These are phyloP conservation scores for Dasyornis broadbenti DNA, from an alignment of 2,113 vertebrate genomes.

Conservation along the genomic window DNA sequence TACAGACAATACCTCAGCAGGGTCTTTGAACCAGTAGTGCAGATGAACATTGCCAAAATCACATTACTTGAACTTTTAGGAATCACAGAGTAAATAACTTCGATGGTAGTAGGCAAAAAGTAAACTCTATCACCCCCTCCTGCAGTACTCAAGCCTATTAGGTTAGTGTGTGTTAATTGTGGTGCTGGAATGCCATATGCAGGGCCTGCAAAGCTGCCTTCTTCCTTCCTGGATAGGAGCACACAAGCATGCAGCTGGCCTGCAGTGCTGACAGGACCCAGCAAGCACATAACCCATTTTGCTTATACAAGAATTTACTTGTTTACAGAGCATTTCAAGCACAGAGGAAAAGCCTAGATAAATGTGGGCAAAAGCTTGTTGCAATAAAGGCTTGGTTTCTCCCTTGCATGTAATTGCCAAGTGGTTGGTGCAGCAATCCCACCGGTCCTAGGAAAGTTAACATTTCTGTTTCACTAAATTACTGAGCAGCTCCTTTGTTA, in stretches of 20 bases:
- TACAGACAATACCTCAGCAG: not conserved
- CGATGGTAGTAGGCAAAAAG: too few relatives aligned
- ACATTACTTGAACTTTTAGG: not conserved
- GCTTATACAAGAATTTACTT: not conserved
- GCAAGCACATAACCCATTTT: accelerated
- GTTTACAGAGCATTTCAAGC: not conserved
- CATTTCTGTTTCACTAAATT: not conserved
- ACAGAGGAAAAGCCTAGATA: not conserved
- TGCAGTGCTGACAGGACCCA: not conserved
- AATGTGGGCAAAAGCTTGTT: not conserved
- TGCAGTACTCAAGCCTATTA: accelerated
- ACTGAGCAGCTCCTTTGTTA: not conserved
- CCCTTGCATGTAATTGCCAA: too few relatives aligned
- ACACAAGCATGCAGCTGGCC: not conserved
- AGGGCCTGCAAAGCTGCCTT: not conserved
- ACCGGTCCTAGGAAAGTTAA: not conserved
- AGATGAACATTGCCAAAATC: not conserved
- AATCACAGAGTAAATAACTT: not conserved
- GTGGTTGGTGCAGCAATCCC: not conserved
- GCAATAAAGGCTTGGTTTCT: not conserved
- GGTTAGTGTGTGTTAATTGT: not conserved
- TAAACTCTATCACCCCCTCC: not conserved
- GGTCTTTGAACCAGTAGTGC: accelerated
- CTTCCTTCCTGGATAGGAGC: too few relatives aligned
- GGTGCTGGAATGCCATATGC: accelerated